Evolutionary conservation across 2,888 invertebrate species (phyloP).

Genomic region (Lasioglossum zephyrum): DNA sequence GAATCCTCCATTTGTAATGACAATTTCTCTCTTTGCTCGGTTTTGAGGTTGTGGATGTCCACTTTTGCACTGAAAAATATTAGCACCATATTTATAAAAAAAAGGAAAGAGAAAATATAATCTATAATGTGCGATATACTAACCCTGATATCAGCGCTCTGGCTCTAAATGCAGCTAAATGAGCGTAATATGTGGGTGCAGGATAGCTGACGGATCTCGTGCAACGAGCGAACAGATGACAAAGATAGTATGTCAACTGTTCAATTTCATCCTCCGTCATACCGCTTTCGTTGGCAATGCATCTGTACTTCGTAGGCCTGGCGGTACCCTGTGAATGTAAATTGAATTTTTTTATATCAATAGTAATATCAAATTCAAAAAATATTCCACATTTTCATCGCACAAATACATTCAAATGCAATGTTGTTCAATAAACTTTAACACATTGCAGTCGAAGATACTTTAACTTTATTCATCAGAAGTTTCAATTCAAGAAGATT

Average conservation of each 20-base stretch:
- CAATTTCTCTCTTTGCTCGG: constrained; percentile 86
- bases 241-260: constrained; percentile 91
- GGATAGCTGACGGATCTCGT: constrained; percentile 94
- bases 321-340: too few species aligned
- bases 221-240: constrained; percentile 94
- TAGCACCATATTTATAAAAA: neutral
- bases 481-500: neutral
- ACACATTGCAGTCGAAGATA: neutral
- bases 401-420: neutral
- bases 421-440: neutral
- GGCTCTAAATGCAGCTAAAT: constrained; percentile 92
- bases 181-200: constrained; percentile 94
- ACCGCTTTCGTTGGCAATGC: constrained; percentile 91
- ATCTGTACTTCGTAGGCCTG: constrained; percentile 94
- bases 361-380: neutral
- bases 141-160: constrained; percentile 85
- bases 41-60: constrained; percentile 85
- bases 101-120: neutral
- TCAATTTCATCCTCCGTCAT: constrained; percentile 91
- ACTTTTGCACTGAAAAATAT: constrained; percentile 84
- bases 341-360: too few species aligned
- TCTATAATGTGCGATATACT: constrained; percentile 71
- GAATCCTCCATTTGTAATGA: constrained; percentile 85
- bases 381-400: neutral
- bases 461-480: too few species aligned